Base-by-base conservation (phyloP, 1,140 invertebrate genomes). In the Drosophila arizonae region DNA sequence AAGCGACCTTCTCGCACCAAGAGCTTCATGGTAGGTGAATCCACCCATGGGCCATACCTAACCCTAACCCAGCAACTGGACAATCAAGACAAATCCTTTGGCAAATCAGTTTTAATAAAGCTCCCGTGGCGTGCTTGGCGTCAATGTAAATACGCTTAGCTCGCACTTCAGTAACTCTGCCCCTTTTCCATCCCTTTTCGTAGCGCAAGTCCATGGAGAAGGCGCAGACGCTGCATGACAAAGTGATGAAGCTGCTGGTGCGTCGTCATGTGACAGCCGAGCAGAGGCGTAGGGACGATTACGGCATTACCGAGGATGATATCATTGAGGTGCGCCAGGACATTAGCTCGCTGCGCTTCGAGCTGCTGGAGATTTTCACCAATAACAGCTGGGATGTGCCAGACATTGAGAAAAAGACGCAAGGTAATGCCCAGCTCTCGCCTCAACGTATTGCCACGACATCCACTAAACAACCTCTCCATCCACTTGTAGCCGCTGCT, bases 241-340 rank as follows among this genome's bases (percentile, higher is more conserved):
- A 93, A 5, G 95, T 97, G 6, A 96, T 97, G 95, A 93, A 95
- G 66, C 92, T 96, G 33, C 92, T 97, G 51, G 95, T 97, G 9
- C 93, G 96, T 17, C 93, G 97, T 4, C 98, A 97, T 91, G 95
- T 98, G 1, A 97, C 96, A 0, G 94, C 95, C 1, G 96, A 97
- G 90, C 97, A 98, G 90, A 92, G 95, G 28, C 96, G 96, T 71
- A 93, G 95, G 46, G 96, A 97, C 84, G 96, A 97, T 33, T 95
- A 94, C 64, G 96, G 96, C 6, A 97, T 99, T 5, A 98, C 97
- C 0, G 97, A 99, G 87, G 98, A 99, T 91, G 97, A 99, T 90
- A 96, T 99, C 43, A 98, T 98, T 93, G 98, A 99, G 93, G 97
- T 99, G 71, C 95, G 98, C 84, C 97, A 98, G 73, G 97, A 98